Evolutionary conservation across 2,113 vertebrate species (phyloP), one percentile per base, ranked within the genome.

Genomic region (Seriola rivoliana): DNA sequence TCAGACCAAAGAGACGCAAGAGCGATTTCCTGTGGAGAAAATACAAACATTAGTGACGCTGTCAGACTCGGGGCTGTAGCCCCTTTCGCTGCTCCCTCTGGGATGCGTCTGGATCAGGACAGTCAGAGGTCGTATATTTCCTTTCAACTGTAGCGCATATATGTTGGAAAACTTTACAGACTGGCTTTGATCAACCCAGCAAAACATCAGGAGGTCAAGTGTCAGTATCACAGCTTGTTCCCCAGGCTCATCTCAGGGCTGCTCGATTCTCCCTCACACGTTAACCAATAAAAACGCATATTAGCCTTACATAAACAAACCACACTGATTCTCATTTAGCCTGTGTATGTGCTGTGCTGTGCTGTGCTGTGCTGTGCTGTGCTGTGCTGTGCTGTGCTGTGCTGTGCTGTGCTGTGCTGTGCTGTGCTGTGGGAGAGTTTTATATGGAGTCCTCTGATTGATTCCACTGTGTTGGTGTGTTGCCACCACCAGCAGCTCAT

Each of bases 21-120:
- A 86, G 91, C 84, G 78, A 89, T 89, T 95, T 95, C 95, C 94
- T 91, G 93, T 84, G 74, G 84, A 88, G 88, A 89, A 92, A 91
- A 91, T 79, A 68, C 91, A 93, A 94, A 93, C 93, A 88, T 79
- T 76, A 79, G 82, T 94, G 88, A 91, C 86, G 91, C 77, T 77
- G 71, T 81, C 71, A 44, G 76, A 55, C 86, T 66, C 11, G 1
- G 29, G 46, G 77, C 85, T 79, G 73, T 3, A 57, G 80, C 75
- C 79, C 59, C 54, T 75, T 48, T 79, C 17, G 25, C 80, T 65
- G 77, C 81, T 93, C 93, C 90, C 93, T 72, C 38, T 25, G 92
- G 93, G 92, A 91, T 66, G 70, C 46, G 77, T 87, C 81, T 92
- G 83, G 81, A 79, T 89, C 69, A 85, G 88, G 84, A 90, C 88